Percentiles rank a stretch among this genome's conserved stretches.
These are phyloP conservation scores for Eristalis intricaria DNA, from an alignment of 2,888 invertebrate genomes.

Conservation along the genomic window DNA sequence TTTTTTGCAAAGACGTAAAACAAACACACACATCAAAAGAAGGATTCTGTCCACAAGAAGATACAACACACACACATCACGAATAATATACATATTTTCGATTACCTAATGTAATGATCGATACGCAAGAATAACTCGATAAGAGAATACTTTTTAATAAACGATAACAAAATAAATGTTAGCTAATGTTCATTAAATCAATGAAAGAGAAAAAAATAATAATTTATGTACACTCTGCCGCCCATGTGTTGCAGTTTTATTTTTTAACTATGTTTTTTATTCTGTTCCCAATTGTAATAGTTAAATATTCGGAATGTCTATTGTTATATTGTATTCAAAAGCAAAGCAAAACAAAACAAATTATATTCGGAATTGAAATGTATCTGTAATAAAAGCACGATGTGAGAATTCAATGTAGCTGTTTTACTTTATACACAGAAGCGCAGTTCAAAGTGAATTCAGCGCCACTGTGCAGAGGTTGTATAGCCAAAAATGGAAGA, in stretches of 20 bases:
- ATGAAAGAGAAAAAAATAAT: constrained; percentile 11
- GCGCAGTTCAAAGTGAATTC: too few relatives aligned
- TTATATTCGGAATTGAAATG: constrained; percentile 60
- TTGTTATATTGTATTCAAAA: constrained; percentile 42
- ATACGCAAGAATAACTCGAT: constrained; percentile 20
- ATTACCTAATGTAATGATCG: constrained; percentile 6
- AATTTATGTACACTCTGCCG: constrained; percentile 36
- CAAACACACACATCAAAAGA: constrained; percentile 31
- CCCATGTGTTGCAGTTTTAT: constrained; percentile 47
- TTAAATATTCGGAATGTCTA: constrained; percentile 59
- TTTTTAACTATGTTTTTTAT: constrained; percentile 22
- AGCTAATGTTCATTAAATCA: constrained; percentile 24
- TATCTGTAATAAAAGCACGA: constrained; percentile 69
- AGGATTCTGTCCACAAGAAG: constrained; percentile 51
- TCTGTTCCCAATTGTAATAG: constrained; percentile 23
- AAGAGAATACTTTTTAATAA: constrained; percentile 36
- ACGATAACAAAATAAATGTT: constrained; percentile 33
- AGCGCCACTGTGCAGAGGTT: too few relatives aligned
- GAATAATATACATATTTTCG: constrained; percentile 17
- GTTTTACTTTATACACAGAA: neutral
- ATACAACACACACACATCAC: constrained; percentile 39
- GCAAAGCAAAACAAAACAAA: constrained; percentile 11
- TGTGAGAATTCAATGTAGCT: constrained; percentile 40
- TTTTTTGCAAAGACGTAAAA: constrained; percentile 36
- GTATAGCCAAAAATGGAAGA: too few relatives aligned